phyloP scores from a whole-genome alignment of 2,113 vertebrate genomes.

The Puma concolor region DNA sequence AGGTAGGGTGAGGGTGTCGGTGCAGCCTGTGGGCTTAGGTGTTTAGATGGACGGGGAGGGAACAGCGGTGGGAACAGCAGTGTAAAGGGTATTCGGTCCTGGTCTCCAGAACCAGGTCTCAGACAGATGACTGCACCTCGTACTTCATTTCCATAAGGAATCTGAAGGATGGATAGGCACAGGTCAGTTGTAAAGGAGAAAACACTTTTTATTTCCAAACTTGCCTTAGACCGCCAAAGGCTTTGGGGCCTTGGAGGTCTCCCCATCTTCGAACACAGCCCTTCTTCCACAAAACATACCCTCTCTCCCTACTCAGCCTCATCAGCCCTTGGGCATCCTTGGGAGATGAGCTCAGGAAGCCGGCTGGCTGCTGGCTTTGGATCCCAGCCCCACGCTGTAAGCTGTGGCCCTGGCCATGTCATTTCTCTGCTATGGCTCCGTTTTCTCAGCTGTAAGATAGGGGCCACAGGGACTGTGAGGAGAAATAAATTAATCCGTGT shows the following conservation, averaged over 20 bases:
- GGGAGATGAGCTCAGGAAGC: accelerated
- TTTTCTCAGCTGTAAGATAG: not conserved
- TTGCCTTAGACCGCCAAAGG: not conserved
- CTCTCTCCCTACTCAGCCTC: not conserved
- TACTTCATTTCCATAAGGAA: not conserved
- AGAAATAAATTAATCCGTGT: not conserved
- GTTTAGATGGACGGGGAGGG: not conserved
- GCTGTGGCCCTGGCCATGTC: accelerated
- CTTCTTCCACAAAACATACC: not conserved
- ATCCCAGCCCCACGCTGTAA: accelerated
- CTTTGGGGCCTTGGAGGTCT: not conserved
- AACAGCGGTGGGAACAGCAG: too few relatives aligned
- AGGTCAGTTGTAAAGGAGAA: not conserved
- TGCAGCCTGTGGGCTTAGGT: not conserved
- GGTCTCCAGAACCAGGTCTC: not conserved
- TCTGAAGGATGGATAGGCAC: not conserved
- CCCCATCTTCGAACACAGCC: not conserved
- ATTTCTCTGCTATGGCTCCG: not conserved
- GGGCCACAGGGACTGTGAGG: not conserved
- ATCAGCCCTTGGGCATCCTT: not conserved
- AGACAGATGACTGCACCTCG: not conserved
- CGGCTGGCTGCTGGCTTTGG: not conserved
- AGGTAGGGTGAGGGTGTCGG: not conserved
- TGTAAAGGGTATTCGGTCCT: not conserved
- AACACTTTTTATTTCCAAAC: not conserved